Evolutionary conservation across 2,113 vertebrate species (phyloP), one percentile per base, ranked within the genome.

Genomic region (Rhagologus leucostigma): DNA sequence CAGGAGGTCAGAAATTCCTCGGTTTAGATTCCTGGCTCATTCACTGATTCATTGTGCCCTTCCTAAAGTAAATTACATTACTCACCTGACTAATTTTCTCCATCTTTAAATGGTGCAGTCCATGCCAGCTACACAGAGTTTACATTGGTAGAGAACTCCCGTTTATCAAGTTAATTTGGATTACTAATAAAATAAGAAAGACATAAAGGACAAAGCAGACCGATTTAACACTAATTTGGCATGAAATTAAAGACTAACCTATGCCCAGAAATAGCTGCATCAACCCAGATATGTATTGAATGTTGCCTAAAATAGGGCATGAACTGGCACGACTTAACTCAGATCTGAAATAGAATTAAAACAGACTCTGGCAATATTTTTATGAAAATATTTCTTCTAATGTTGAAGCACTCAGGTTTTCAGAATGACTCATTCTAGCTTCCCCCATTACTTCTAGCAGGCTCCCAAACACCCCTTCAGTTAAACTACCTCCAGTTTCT

Each of bases 181-280:
- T 79, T 91, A 84, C 80, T 87, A 90, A 67, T 69, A 77, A 68
- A 89, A 87, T 65, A 55, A 70, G 46, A 77, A 86, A 86, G 56
- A 70, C 64, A 77, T 13, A 52, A 87, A 96, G 68, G 83, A 67
- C 79, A 92, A 92, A 94, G 56, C 47, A 95, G 75, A 82, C 32
- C 1, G 13, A 46, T 90, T 87, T 90, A 90, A 80, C 46, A 73
- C 57, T 41, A 85, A 79, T 90, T 49, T 87, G 57, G 50, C 39
- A 35, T 83, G 17, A 93, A 94, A 84, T 95, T 93, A 86, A 90
- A 80, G 56, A 84, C 32, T 67, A 83, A 42, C 52, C 80, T 93
- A 16, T 78, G 60, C 76, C 55, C 60, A 91, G 74, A 95, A 95
- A 95, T 95, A 97, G 95, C 81, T 93, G 27, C 67, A 83, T 96